These are phyloP conservation scores for Portunus trituberculatus DNA, from an alignment of 1,140 invertebrate genomes.

Conservation along the genomic window DNA sequence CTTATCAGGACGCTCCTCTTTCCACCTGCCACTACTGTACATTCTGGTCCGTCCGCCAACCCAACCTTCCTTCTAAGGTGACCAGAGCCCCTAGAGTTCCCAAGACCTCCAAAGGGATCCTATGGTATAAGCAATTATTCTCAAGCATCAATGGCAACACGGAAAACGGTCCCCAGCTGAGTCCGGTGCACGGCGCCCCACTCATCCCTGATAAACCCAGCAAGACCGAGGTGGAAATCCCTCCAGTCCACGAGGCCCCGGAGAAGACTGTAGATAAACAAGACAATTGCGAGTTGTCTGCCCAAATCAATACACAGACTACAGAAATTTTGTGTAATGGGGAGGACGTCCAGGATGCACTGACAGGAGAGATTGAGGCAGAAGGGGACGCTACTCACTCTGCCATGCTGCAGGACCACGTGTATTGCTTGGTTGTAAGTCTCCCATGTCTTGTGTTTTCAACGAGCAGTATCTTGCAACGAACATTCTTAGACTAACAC, in stretches of 20 bases:
- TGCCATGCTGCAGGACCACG: conserved; percentile 45
- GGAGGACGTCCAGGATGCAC: neutral
- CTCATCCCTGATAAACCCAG: neutral
- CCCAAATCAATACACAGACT: neutral
- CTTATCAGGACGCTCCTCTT: conserved; percentile 47
- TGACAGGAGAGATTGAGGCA: neutral
- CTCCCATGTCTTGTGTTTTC: neutral
- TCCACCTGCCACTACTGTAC: conserved; percentile 62
- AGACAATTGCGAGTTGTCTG: neutral
- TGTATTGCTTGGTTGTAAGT: neutral
- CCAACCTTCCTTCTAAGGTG: neutral
- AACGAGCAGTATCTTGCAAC: neutral
- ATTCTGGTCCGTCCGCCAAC: conserved; percentile 66
- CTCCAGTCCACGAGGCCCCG: neutral
- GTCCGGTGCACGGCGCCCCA: neutral
- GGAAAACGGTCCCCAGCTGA: neutral
- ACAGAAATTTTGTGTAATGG: neutral
- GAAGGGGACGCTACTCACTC: neutral
- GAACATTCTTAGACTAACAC: too few species aligned
- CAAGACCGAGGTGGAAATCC: neutral
- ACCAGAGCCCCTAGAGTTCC: conserved; percentile 56
- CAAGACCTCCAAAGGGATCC: conserved; percentile 66
- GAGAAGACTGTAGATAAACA: neutral
- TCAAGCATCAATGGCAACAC: neutral
- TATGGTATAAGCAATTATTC: conserved; percentile 58